These are phyloP conservation scores for Ophion obscuratus DNA, from an alignment of 2,888 invertebrate genomes.

Conservation along the genomic window DNA sequence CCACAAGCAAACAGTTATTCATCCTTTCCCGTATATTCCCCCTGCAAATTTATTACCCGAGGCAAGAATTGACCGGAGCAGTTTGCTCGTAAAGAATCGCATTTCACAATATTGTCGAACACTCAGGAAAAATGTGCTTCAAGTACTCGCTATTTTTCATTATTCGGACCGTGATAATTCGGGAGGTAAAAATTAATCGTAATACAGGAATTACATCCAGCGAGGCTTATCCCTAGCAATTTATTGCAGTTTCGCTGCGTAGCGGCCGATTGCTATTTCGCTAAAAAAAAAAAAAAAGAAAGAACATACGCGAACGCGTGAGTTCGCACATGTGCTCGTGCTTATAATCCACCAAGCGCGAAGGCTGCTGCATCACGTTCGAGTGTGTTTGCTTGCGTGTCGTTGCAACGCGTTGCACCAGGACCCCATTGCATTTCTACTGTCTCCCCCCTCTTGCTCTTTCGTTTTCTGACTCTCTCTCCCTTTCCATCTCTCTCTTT, in stretches of 20 bases:
- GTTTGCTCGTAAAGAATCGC: no score
- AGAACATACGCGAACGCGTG: neutral
- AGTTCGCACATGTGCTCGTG: constrained; percentile 18
- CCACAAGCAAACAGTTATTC: no score
- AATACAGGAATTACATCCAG: neutral
- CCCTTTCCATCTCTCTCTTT: neutral
- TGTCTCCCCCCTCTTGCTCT: constrained; percentile 27
- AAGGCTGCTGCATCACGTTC: constrained; percentile 65
- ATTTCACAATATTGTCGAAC: neutral
- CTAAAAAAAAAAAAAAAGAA: neutral
- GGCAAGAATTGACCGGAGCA: no score
- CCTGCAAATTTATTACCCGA: no score
- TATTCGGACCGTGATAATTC: neutral
- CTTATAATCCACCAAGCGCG: constrained; percentile 49
- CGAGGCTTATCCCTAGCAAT: neutral
- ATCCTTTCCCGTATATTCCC: no score
- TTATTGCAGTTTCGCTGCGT: constrained; percentile 13
- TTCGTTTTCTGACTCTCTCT: neutral
- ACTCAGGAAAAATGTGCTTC: neutral
- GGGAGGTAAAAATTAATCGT: neutral
- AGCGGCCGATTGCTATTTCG: constrained; percentile 36
- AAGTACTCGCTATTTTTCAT: neutral
- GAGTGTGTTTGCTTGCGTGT: constrained; percentile 55
- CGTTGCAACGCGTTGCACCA: constrained; percentile 52
- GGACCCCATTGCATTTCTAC: constrained; percentile 52